Base-by-base conservation (phyloP, 2,113 vertebrate species). In the Aphelocoma coerulescens region DNA sequence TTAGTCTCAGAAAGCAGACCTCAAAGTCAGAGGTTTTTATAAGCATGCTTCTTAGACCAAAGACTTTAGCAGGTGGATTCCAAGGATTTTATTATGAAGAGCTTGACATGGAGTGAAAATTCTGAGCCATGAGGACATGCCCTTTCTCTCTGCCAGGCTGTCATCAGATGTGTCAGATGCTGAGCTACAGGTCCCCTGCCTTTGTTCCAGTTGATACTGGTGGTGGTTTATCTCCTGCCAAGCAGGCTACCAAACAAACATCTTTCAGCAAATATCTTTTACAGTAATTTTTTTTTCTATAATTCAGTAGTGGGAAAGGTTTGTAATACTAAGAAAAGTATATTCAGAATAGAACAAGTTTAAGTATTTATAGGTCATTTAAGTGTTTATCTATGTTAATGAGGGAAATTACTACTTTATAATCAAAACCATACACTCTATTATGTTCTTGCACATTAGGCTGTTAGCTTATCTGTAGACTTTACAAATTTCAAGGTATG, bases 1-100 rank as follows among this genome's bases (percentile, higher is more conserved):
- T 95, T 94, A 96, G 78, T 74, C 39, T 67, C 27, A 76, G 78
- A 95, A 96, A 96, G 78, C 63, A 91, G 74, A 95, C 85, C 94
- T 95, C 82, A 96, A 95, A 95, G 93, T 82, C 89, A 96, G 68
- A 91, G 67, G 43, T 23, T 89, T 93, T 89, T 91, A 94, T 95
- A 96, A 89, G 94, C 75, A 91, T 83, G 71, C 71, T 89, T 69
- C 93, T 97, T 90, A 96, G 71, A 83, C 88, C 74, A 80, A 91
- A 79, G 55, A 43, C 79, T 90, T 94, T 85, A 94, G 78, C 67
- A 89, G 67, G 78, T 94, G 72, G 71, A 94, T 94, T 96, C 88
- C 83, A 91, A 94, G 62, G 85, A 79, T 93, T 90, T 94, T 94
- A 76, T 85, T 91, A 83, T 52, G 82, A 96, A 71, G 68, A 93